Conservation (phyloP, 2,888 invertebrate genomes). For the Ormyrus pomaceus region DNA sequence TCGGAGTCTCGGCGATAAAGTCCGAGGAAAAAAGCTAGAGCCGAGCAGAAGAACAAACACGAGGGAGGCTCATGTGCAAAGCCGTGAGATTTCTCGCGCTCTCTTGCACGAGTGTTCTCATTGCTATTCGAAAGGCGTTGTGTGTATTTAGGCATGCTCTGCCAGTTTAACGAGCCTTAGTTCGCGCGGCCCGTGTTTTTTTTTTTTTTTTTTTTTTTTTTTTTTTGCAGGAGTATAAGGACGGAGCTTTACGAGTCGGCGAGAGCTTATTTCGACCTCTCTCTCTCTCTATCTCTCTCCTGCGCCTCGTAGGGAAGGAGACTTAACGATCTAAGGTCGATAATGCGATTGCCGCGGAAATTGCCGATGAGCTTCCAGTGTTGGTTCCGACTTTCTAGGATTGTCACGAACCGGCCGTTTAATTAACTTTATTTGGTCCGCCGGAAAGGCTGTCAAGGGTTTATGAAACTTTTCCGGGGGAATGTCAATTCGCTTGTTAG, state of each 20-base stretch:
- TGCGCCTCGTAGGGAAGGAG: neutral
- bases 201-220: too few relatives aligned
- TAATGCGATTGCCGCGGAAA: slow-evolving; percentile 25
- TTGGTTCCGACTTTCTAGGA: neutral
- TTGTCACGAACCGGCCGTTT: neutral
- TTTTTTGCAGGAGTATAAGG: neutral
- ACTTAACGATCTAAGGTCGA: slow-evolving; percentile 9
- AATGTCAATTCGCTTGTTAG: too few relatives aligned
- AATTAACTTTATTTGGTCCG: neutral
- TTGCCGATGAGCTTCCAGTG: slow-evolving; percentile 18
- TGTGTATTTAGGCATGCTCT: slow-evolving; percentile 16
- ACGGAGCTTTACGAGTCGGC: neutral
- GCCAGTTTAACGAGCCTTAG: slow-evolving; percentile 26
- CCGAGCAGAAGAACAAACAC: neutral
- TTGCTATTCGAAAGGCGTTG: slow-evolving; percentile 4
- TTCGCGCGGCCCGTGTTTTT: neutral
- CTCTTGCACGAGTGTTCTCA: neutral
- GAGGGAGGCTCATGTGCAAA: neutral
- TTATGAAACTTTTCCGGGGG: too few relatives aligned
- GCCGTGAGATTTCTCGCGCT: slow-evolving; percentile 12
- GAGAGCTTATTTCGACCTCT: slow-evolving; percentile 4
- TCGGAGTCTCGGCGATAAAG: too few relatives aligned
- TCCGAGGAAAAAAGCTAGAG: too few relatives aligned
- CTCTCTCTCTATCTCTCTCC: neutral
- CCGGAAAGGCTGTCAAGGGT: too few relatives aligned